These are phyloP conservation scores for Prionailurus bengalensis DNA, from an alignment of 2,113 vertebrate genomes.

Conservation along the genomic window DNA sequence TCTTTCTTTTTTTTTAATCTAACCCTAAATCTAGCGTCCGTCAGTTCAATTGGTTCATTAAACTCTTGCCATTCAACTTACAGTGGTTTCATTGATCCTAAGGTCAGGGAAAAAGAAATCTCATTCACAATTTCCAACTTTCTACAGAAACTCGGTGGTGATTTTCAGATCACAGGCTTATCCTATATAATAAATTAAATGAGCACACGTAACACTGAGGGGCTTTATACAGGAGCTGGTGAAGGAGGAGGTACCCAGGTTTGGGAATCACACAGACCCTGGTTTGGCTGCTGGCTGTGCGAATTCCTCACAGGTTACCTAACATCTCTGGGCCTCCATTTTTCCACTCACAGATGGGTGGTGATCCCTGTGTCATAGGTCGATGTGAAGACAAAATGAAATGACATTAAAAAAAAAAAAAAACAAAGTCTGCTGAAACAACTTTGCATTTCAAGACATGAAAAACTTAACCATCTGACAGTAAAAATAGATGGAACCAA, in stretches of 20 bases:
- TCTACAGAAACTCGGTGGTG: neutral
- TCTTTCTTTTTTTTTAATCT: neutral
- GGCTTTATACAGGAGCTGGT: neutral
- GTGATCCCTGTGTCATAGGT: neutral
- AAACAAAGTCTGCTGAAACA: neutral
- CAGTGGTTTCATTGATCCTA: neutral
- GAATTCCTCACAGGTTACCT: neutral
- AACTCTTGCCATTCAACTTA: slow-evolving; percentile 34
- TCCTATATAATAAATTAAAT: neutral
- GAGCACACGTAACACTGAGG: neutral
- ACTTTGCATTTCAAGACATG: neutral
- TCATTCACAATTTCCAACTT: neutral
- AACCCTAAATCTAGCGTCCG: neutral
- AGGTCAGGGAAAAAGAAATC: slow-evolving; percentile 26
- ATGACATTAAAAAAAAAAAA: neutral
- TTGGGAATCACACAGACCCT: neutral
- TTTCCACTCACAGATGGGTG: neutral
- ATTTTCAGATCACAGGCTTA: neutral
- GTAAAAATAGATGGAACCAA: neutral
- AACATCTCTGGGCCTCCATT: neutral
- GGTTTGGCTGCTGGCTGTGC: neutral
- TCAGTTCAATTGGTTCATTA: slow-evolving; percentile 50
- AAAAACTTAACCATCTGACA: neutral
- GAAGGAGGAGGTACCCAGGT: neutral
- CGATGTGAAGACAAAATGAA: neutral